Base-by-base conservation (phyloP, 2,888 invertebrate genomes). In the Dynastes grantii region DNA sequence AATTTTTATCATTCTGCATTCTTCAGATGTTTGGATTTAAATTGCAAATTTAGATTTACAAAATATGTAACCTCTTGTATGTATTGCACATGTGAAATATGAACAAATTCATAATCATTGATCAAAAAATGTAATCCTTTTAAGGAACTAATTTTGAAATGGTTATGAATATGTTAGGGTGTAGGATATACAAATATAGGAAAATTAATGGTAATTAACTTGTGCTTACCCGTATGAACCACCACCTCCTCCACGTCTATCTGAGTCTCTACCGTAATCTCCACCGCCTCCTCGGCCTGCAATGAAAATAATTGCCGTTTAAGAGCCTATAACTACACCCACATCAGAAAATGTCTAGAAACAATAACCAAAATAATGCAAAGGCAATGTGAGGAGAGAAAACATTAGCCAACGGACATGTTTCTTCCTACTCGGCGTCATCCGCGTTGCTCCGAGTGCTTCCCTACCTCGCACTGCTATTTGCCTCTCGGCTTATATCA, bases 151-250 rank as follows among this genome's bases (percentile, higher is more conserved):
- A 5, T 32, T 55, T 58, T 9, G n/a, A 40, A 22, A 75, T 61
- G 73, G 16, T 58, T 58, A 73, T 73, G 73, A 73, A 73, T 58
- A 61, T 73, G 73, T 58, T 68, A 1, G n/a, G 37, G n/a, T 49
- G 49, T 58, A 73, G 40, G 45, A 61, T 27, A 64, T 29, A 63
- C 16, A 29, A 64, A 76, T 64, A 45, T 45, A n/a, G 13, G 13
- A 16, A 40, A 76, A 64, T 45, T 37, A 51, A 64, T 16, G n/a
- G 16, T 53, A 55, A 61, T 22, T 22, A 22, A 77, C 40, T 53
- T 65, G 70, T 80, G 90, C 92, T 92, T 88, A 92, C 92, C 92
- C 92, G 89, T 89, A 92, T 87, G 91, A 91, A 88, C 91, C 89
- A 88, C 87, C 88, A 88, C 91, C 88, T 88, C 91, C 88, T 89